These are phyloP conservation scores for Polyodon spathula DNA, from an alignment of 2,113 vertebrate species.

Conservation along the genomic window DNA sequence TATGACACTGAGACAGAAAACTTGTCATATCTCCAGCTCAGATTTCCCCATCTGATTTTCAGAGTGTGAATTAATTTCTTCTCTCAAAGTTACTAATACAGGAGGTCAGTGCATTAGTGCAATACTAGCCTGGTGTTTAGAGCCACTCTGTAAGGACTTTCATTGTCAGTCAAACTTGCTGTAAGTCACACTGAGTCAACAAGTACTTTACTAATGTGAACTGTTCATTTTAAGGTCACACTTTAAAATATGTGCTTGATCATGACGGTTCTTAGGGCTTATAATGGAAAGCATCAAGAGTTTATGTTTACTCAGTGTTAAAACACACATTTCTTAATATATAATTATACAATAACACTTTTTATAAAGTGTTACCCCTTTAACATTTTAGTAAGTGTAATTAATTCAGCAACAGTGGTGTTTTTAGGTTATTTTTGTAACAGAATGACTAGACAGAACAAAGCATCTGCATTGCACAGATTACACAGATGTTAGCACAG, in stretches of 20 bases:
- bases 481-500: neutral
- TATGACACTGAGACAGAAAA: constrained; percentile 5
- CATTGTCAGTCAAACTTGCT: constrained; percentile 49
- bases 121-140: neutral
- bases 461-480: neutral
- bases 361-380: no score
- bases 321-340: no score
- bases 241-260: no score
- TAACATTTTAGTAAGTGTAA: no score
- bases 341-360: no score
- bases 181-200: constrained; percentile 41
- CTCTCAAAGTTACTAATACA: constrained; percentile 8
- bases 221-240: no score
- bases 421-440: neutral
- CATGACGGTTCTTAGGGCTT: no score
- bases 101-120: constrained; percentile 40
- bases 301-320: no score
- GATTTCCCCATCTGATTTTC: neutral
- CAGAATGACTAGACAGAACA: neutral
- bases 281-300: no score
- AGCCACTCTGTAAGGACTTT: constrained; percentile 43
- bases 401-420: neutral
- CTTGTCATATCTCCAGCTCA: neutral
- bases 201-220: constrained; percentile 15
- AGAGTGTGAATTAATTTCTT: neutral